Conservation (phyloP, 2,797 vertebrate genomes). For the Dicrostonyx torquatus region DNA sequence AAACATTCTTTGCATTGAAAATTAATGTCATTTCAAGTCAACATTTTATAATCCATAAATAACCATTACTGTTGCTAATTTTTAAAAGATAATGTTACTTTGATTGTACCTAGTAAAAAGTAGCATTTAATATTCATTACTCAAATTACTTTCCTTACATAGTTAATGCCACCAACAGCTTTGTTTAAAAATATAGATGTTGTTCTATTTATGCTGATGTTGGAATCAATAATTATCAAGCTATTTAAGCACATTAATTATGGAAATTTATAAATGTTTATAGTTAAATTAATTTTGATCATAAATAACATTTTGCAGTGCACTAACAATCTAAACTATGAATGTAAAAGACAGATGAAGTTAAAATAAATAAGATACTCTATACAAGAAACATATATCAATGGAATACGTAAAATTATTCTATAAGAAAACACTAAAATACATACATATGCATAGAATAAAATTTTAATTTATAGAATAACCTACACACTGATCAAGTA, state of each 20-base stretch:
- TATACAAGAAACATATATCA: not conserved
- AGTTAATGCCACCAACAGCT: not conserved
- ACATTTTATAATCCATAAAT: not conserved
- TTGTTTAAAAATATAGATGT: conserved; percentile 2
- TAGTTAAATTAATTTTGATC: not conserved
- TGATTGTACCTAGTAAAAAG: not conserved
- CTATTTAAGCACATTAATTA: not conserved
- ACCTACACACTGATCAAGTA: not conserved
- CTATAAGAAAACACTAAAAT: not conserved
- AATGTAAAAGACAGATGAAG: not conserved
- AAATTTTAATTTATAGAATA: not conserved
- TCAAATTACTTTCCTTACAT: not conserved
- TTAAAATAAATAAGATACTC: not conserved
- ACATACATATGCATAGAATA: not conserved
- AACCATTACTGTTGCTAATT: not conserved
- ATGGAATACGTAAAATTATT: not conserved
- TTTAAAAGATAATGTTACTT: not conserved
- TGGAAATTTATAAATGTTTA: not conserved
- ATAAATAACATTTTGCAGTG: not conserved
- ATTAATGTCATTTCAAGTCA: not conserved
- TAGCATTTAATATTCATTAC: not conserved
- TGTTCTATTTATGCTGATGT: not conserved
- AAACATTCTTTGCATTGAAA: not conserved
- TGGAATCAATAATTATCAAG: not conserved
- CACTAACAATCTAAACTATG: not conserved